phyloP scores from a whole-genome alignment of 2,797 vertebrate genomes.

The Cheirogaleus major region DNA sequence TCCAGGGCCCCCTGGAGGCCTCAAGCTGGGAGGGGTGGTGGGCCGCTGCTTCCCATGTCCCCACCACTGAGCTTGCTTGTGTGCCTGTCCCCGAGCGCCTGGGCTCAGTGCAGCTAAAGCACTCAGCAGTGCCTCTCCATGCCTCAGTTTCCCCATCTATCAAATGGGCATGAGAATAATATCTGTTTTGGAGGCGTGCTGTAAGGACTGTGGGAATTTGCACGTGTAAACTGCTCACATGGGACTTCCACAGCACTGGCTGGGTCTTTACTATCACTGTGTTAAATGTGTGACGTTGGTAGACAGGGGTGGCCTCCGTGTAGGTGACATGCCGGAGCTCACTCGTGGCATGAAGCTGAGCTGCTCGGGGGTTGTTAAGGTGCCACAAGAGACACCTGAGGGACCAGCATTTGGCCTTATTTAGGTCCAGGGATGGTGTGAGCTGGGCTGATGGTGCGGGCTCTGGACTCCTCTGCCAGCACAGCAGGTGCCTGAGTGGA shows the following conservation, averaged over 20 bases:
- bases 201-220: no score
- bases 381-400: background rate
- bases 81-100: background rate
- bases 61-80: background rate
- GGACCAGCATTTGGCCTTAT: no score
- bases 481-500: background rate
- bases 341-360: no score
- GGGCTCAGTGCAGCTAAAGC: background rate
- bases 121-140: rapidly evolving
- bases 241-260: background rate
- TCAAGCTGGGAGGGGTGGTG: background rate
- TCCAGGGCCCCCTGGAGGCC: background rate
- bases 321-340: background rate
- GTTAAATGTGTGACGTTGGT: background rate
- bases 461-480: background rate
- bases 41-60: background rate
- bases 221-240: rapidly evolving
- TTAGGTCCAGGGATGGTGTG: background rate
- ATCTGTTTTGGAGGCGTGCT: background rate
- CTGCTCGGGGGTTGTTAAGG: background rate
- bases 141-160: background rate
- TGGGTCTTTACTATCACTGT: rapidly evolving
- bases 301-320: rapidly evolving
- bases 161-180: background rate
- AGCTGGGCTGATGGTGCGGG: background rate